These are phyloP conservation scores for Berghia stephanieae DNA, from an alignment of 1,140 invertebrate genomes.

Conservation along the genomic window DNA sequence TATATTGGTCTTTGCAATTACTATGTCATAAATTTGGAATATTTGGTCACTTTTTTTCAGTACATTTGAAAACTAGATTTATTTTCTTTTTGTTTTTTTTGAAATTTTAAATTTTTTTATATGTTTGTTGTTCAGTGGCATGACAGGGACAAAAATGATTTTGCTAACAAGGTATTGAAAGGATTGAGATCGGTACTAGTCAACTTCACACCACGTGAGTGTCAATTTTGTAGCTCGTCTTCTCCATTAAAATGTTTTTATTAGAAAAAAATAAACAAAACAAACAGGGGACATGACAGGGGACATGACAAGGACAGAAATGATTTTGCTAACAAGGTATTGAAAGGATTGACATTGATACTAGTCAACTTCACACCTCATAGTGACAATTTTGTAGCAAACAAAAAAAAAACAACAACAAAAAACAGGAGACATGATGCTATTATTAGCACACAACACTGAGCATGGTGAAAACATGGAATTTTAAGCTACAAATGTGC, in stretches of 20 bases:
- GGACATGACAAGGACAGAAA: slow-evolving; percentile 75
- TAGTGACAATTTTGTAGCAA: slow-evolving; percentile 24
- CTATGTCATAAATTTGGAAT: no score
- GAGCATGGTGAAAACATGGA: no score
- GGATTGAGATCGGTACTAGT: slow-evolving; percentile 51
- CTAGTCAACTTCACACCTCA: slow-evolving; percentile 47
- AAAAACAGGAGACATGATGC: no score
- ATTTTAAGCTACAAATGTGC: no score
- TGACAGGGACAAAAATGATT: slow-evolving; percentile 69
- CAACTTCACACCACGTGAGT: slow-evolving; percentile 46
- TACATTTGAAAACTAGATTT: no score
- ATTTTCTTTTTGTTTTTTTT: background rate
- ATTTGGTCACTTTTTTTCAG: no score
- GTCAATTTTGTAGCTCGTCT: background rate
- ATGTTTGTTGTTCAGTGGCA: slow-evolving; percentile 72
- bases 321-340: slow-evolving; percentile 49
- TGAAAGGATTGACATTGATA: slow-evolving; percentile 50
- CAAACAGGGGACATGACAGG: no score
- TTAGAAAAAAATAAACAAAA: no score
- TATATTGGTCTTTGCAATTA: no score
- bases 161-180: slow-evolving; percentile 52
- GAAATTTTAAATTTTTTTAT: background rate
- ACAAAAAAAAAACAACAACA: no score
- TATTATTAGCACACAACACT: no score
- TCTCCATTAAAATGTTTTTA: slow-evolving; percentile 14